Evolutionary conservation across 1,140 invertebrate species (phyloP).

Genomic region (Sinella curviseta): DNA sequence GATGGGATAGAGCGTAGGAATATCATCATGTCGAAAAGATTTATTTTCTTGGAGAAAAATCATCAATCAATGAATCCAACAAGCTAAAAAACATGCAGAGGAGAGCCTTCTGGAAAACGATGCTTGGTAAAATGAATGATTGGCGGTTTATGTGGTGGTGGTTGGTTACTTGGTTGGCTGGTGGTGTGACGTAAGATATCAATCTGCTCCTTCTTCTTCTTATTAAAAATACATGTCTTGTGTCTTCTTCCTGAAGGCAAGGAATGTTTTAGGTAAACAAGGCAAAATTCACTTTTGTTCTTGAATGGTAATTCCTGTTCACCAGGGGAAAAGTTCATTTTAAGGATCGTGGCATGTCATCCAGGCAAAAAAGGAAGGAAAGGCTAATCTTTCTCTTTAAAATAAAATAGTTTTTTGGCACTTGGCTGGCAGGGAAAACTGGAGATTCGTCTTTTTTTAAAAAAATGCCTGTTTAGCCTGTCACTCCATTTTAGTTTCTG

Average conservation of each 20-base stretch:
- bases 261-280: neutral
- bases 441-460: too few species aligned
- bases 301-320: too few species aligned
- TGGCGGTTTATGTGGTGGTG: neutral
- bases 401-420: too few species aligned
- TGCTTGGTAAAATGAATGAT: neutral
- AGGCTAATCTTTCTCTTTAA: constrained; percentile 11
- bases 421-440: too few species aligned
- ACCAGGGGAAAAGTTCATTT: constrained; percentile 16
- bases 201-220: neutral
- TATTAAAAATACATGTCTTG: too few species aligned
- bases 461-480: neutral
- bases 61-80: constrained; percentile 21
- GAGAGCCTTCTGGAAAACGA: neutral
- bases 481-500: neutral
- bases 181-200: neutral
- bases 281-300: neutral
- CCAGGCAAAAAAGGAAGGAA: neutral
- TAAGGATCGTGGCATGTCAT: constrained; percentile 12
- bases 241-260: too few species aligned
- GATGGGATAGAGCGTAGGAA: neutral
- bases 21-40: constrained; percentile 18
- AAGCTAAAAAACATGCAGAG: neutral
- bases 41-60: constrained; percentile 22
- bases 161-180: neutral